A percentile compares a stretch with the other conserved stretches of the same genome.
Evolutionary conservation across 2,113 vertebrate species (phyloP).

Genomic region (Erythrolamprus reginae): DNA sequence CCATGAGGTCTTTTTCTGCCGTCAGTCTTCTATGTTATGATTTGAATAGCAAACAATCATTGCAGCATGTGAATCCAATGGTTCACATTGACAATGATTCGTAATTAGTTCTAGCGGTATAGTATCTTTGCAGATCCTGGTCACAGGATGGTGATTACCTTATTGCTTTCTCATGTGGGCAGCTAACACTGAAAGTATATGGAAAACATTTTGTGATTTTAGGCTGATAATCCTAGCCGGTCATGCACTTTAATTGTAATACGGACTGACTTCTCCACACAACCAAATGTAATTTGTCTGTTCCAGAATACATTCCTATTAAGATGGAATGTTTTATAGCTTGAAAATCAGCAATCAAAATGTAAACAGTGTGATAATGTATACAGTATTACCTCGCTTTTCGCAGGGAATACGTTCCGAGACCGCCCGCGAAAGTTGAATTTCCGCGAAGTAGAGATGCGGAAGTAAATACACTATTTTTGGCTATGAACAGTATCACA

Average conservation of each 20-base stretch:
- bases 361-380: slow-evolving; percentile 21
- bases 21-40: not conserved
- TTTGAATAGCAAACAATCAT: not conserved
- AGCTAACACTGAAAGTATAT: not conserved
- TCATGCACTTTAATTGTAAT: not conserved
- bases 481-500: too few relatives aligned
- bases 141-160: not conserved
- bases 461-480: too few relatives aligned
- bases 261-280: not conserved
- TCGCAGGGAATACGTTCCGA: too few relatives aligned
- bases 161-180: not conserved
- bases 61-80: not conserved
- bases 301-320: not conserved
- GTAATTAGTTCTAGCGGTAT: not conserved
- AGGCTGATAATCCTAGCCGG: not conserved
- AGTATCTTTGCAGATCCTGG: not conserved
- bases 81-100: not conserved
- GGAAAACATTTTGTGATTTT: not conserved
- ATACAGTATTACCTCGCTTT: too few relatives aligned
- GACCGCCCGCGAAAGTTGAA: too few relatives aligned
- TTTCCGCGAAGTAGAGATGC: too few relatives aligned
- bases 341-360: slow-evolving; percentile 41
- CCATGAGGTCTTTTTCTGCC: too few relatives aligned
- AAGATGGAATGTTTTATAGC: slow-evolving; percentile 21
- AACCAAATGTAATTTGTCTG: not conserved